These are phyloP conservation scores for Agrypnia vestita DNA, from an alignment of 1,140 invertebrate species.

Conservation along the genomic window DNA sequence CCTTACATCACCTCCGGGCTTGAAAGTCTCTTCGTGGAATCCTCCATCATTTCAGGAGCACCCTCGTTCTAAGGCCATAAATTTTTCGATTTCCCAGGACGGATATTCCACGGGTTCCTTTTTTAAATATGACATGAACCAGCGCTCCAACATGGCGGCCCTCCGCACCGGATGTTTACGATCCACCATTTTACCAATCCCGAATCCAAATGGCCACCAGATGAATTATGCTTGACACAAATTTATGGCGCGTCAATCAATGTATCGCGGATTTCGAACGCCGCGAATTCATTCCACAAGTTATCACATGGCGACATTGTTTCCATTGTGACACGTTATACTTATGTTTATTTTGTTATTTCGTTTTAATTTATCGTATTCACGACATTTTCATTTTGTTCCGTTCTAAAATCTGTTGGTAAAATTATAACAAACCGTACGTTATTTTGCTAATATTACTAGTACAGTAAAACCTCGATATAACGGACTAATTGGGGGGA, in stretches of 20 bases:
- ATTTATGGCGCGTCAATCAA: constrained; percentile 5
- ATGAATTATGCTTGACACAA: constrained; percentile 13
- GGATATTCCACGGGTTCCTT: constrained; percentile 15
- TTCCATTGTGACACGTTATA: no score
- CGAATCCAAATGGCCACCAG: constrained; percentile 7
- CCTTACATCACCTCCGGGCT: neutral
- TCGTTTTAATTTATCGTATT: no score
- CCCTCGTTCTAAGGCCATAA: constrained; percentile 33
- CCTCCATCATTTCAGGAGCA: neutral
- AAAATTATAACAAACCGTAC: no score
- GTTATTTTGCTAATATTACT: no score
- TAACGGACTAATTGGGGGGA: no score
- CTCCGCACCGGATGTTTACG: constrained; percentile 28
- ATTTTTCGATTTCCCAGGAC: constrained; percentile 45
- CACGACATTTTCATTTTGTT: no score
- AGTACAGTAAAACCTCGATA: no score
- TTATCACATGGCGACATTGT: no score
- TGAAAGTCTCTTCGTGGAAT: neutral
- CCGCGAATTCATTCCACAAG: no score
- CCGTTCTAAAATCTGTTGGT: no score
- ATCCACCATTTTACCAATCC: constrained; percentile 32
- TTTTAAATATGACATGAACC: constrained; percentile 48
- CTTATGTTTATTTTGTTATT: no score
- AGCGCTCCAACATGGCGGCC: constrained; percentile 16
- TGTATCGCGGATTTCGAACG: no score